phyloP scores from a whole-genome alignment of 1,140 invertebrate genomes.

The Hirudo medicinalis region DNA sequence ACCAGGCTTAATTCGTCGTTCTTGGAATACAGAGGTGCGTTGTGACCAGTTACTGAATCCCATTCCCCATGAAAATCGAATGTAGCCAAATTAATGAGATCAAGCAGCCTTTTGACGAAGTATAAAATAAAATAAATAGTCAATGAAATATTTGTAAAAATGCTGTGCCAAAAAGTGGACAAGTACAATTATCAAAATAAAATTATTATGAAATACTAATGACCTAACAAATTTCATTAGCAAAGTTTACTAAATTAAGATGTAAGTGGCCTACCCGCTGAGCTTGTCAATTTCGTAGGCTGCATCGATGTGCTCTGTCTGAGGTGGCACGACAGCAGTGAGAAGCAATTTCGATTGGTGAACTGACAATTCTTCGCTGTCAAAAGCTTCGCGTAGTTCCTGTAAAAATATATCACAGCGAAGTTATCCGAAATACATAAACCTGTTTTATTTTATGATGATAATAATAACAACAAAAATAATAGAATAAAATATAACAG shows the following conservation, averaged over 20 bases:
- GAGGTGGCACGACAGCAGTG: constrained; percentile 52
- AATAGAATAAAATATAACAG: too few relatives aligned
- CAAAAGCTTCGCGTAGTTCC: constrained; percentile 47
- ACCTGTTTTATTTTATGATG: too few relatives aligned
- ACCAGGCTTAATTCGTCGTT: not conserved
- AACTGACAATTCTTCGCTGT: constrained; percentile 65
- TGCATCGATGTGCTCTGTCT: constrained; percentile 7
- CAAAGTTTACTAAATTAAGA: not conserved
- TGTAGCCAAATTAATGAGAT: constrained; percentile 87
- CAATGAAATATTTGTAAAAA: too few relatives aligned
- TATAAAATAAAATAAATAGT: too few relatives aligned
- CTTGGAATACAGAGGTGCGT: constrained; percentile 65
- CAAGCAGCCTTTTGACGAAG: constrained; percentile 34
- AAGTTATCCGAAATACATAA: too few relatives aligned
- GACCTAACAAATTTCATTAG: not conserved
- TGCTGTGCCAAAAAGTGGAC: too few relatives aligned
- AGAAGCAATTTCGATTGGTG: constrained; percentile 64
- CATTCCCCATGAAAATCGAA: constrained; percentile 88
- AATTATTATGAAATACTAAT: not conserved
- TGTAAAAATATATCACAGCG: constrained; percentile 9
- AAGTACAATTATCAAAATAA: not conserved
- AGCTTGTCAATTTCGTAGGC: constrained; percentile 13
- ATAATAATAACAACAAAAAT: too few relatives aligned
- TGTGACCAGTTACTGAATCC: constrained; percentile 57
- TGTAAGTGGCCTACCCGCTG: not conserved